Evolutionary conservation across 2,888 invertebrate species (phyloP), one percentile per base, ranked within the genome.

Genomic region (Galerucella calmariensis): DNA sequence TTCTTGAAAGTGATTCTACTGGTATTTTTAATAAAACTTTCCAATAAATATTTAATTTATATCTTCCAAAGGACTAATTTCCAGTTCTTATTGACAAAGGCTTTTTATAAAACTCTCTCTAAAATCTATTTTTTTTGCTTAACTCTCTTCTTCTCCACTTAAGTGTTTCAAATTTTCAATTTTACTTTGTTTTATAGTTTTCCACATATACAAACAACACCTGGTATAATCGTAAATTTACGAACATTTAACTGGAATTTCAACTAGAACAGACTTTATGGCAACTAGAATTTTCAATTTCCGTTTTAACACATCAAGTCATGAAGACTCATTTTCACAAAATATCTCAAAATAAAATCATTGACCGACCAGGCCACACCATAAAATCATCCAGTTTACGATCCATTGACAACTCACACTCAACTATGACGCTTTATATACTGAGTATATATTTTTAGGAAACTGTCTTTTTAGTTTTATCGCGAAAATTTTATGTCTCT

Each of bases 341-440:
- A 46, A 65, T 56, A 53, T 70, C 27, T 58, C 62, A 53, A 71
- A 65, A 71, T 71, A 71, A 71, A 65, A 65, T 71, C 44, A 63
- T 51, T 71, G 51, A 65, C 70, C 65, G 65, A 41, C 70, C 65
- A 56, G 61, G 56, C 70, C 53, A 35, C 48, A 71, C 53, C 56
- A 71, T 71, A 71, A 71, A 71, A 65, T 65, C 70, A 35, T 11
- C 8, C 11, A 65, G 14, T 71, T 71, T 71, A 71, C 56, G 70
- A 71, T 20, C 70, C 48, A 71, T 71, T 71, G 70, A 71, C 63
- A 71, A 56, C 0, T 10, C 9, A 65, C 70, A 65, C 65, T 65
- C 65, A 65, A 9, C 65, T 51, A 56, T 56, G 56, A 70, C 62
- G 70, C 53, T 70, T 62, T 53, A 51, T 71, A 65, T 71, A 65